Evolutionary conservation across 2,888 invertebrate species (phyloP).

Genomic region (Himalopsyche japonica): DNA sequence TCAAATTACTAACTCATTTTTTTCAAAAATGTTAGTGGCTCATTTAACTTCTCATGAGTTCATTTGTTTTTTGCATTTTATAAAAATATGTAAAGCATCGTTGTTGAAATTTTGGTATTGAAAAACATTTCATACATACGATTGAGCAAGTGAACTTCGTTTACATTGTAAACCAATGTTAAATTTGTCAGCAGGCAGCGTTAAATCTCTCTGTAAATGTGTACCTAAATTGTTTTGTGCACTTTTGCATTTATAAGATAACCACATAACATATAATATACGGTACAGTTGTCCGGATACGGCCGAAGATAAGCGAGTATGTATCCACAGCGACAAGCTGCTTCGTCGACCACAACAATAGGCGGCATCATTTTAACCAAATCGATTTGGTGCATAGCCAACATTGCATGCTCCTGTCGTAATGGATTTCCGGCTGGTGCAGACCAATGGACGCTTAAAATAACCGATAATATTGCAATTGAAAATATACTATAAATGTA

Average conservation of each 20-base stretch:
- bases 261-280: neutral
- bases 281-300: neutral
- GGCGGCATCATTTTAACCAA: slow-evolving; percentile 30
- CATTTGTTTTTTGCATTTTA: too few species aligned
- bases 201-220: too few species aligned
- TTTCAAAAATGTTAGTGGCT: too few species aligned
- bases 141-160: too few species aligned
- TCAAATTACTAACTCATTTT: too few species aligned
- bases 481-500: neutral
- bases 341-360: slow-evolving; percentile 8
- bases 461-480: neutral
- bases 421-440: slow-evolving; percentile 4
- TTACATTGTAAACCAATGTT: too few species aligned
- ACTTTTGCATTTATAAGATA: neutral
- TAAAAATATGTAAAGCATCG: too few species aligned
- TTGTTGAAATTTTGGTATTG: too few species aligned
- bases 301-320: too few species aligned
- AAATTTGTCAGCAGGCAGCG: too few species aligned
- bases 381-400: slow-evolving; percentile 33
- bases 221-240: neutral
- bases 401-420: slow-evolving; percentile 20
- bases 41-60: too few species aligned
- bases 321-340: neutral
- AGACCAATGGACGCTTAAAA: neutral
- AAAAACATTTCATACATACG: too few species aligned